Conservation (phyloP, 2,797 vertebrate species). For the Amniataba percoides region DNA sequence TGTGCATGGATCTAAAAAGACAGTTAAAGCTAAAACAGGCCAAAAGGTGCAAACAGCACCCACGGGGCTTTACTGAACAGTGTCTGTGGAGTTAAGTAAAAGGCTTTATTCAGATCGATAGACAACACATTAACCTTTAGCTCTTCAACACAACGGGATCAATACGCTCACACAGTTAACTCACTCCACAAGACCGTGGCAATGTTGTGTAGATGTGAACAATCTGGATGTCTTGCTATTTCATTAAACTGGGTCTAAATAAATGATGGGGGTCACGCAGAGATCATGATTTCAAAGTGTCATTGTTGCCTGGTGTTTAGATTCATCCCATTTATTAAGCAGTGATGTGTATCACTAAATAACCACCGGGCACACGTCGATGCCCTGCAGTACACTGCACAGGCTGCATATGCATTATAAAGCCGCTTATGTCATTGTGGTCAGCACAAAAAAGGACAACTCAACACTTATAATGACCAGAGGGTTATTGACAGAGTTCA, state of each 20-base stretch:
- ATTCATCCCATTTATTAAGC: constrained; percentile 56
- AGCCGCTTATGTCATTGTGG: not conserved
- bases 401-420: not conserved
- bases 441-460: not conserved
- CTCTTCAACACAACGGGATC: constrained; percentile 79
- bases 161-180: constrained; percentile 74
- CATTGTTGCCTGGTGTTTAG: constrained; percentile 29
- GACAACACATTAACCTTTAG: constrained; percentile 86
- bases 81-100: constrained; percentile 80
- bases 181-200: constrained; percentile 55
- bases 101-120: constrained; percentile 84
- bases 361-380: not conserved
- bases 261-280: constrained; percentile 43
- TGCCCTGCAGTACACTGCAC: not conserved
- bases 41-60: constrained; percentile 50
- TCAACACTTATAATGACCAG: not conserved
- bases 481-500: not conserved
- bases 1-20: constrained; percentile 41
- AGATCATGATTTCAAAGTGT: constrained; percentile 31
- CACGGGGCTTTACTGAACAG: constrained; percentile 63
- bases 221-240: constrained; percentile 44
- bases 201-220: constrained; percentile 53
- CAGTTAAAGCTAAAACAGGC: constrained; percentile 55
- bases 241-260: constrained; percentile 48
- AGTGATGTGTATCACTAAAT: constrained; percentile 33